Evolutionary conservation across 2,888 invertebrate species (phyloP).

Genomic region (Griposia aprilina): DNA sequence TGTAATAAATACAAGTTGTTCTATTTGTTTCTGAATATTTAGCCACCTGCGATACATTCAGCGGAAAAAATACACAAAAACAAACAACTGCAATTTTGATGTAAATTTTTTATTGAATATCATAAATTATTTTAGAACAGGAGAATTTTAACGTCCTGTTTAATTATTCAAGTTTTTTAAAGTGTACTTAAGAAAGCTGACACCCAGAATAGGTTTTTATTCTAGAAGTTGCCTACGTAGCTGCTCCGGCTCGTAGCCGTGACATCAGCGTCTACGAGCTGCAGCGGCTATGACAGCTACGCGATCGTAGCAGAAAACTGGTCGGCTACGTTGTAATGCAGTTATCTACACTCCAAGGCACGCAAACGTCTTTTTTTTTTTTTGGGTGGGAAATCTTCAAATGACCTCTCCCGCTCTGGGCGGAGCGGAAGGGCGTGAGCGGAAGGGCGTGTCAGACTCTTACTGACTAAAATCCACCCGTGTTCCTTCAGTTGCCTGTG

Average conservation of each 20-base stretch:
- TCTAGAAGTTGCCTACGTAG: neutral
- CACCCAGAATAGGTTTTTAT: neutral
- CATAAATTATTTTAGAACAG: neutral
- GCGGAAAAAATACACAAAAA: neutral
- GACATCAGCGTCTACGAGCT: slow-evolving; percentile 34
- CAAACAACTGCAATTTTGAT: neutral
- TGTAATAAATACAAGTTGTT: neutral
- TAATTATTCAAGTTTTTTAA: neutral
- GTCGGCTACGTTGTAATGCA: slow-evolving; percentile 13
- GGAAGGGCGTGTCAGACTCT: no score
- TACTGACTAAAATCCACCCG: no score
- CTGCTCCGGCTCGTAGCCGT: slow-evolving; percentile 18
- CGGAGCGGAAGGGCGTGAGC: no score
- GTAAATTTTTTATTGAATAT: neutral
- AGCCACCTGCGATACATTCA: neutral
- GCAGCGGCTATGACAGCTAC: slow-evolving; percentile 30
- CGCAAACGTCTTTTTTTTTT: no score
- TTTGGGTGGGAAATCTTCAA: no score
- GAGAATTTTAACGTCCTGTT: no score
- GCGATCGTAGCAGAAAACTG: slow-evolving; percentile 24
- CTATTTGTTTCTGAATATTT: neutral
- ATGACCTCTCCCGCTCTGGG: no score
- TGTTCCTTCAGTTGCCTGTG: no score
- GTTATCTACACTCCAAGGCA: neutral
- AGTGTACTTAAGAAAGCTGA: neutral